A percentile compares a stretch with the other conserved stretches of the same genome.
phyloP scores from a whole-genome alignment of 2,113 vertebrate species.

The Epinephelus moara region DNA sequence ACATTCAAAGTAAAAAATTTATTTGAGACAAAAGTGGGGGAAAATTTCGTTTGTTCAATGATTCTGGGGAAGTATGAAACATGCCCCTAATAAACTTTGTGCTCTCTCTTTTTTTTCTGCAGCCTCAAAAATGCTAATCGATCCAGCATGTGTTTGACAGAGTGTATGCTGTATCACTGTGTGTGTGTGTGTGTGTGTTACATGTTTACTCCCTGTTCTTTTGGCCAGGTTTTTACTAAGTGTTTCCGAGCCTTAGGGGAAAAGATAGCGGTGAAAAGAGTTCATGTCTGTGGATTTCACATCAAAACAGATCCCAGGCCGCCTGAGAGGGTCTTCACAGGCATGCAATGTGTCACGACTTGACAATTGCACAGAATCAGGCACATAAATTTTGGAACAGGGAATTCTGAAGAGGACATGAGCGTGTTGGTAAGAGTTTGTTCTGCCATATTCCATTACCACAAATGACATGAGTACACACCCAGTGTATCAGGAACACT shows the following conservation, averaged over 20 bases:
- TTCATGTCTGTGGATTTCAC: slow-evolving; percentile 66
- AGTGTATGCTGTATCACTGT: slow-evolving; percentile 23
- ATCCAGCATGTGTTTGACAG: slow-evolving; percentile 69
- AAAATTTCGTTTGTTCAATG: slow-evolving; percentile 50
- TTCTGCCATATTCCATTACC: slow-evolving; percentile 25
- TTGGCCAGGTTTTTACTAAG: slow-evolving; percentile 61
- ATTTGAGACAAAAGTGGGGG: slow-evolving; percentile 23
- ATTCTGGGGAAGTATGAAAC: slow-evolving; percentile 53
- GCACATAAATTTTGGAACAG: slow-evolving; percentile 19
- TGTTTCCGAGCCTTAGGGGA: slow-evolving; percentile 63
- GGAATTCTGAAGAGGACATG: slow-evolving; percentile 34
- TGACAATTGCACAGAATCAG: slow-evolving; percentile 15
- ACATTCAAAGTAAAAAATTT: slow-evolving; percentile 29
- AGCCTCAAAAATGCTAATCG: slow-evolving; percentile 71
- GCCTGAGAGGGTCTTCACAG: slow-evolving; percentile 38
- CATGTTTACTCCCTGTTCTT: slow-evolving; percentile 63
- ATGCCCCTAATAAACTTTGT: slow-evolving; percentile 64
- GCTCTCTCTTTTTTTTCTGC: slow-evolving; percentile 59
- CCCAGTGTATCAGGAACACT: background rate
- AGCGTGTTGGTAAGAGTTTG: slow-evolving; percentile 36
- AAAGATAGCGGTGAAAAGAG: slow-evolving; percentile 55
- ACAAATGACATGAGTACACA: slow-evolving; percentile 33
- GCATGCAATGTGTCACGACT: slow-evolving; percentile 39
- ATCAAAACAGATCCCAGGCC: slow-evolving; percentile 58
- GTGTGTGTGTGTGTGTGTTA: slow-evolving; percentile 14